Evolutionary conservation across 1,140 invertebrate genomes (phyloP).

Genomic region (Zaprionus taronus): DNA sequence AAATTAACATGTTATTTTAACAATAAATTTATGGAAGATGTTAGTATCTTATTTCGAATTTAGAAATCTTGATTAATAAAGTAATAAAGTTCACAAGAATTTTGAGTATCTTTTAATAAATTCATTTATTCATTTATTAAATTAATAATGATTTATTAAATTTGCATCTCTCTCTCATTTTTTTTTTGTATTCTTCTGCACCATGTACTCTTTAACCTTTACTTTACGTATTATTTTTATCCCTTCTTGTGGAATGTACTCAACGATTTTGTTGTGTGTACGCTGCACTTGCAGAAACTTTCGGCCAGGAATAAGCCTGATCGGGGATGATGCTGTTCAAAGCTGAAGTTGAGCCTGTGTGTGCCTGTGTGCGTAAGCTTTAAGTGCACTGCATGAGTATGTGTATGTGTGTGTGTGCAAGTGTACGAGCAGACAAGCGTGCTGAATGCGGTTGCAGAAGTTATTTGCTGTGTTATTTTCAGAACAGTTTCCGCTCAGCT

Average conservation of each 20-base stretch:
- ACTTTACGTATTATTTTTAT: no score
- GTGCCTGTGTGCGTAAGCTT: background rate
- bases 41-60: no score
- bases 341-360: conserved; percentile 21
- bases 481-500: conserved; percentile 76
- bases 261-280: conserved; percentile 4
- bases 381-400: conserved; percentile 10
- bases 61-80: no score
- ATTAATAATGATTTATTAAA: no score
- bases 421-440: conserved; percentile 30
- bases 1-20: no score
- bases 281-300: conserved; percentile 10
- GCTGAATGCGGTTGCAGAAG: conserved; percentile 79
- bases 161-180: no score
- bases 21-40: no score
- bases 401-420: conserved; percentile 21
- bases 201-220: no score
- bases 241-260: background rate
- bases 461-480: conserved; percentile 83
- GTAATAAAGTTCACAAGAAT: no score
- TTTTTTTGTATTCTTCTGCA: no score
- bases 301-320: conserved; percentile 22
- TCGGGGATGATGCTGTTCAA: background rate
- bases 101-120: no score
- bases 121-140: no score